Evolutionary conservation across 2,888 invertebrate species (phyloP).

Genomic region (Gari tellinella): DNA sequence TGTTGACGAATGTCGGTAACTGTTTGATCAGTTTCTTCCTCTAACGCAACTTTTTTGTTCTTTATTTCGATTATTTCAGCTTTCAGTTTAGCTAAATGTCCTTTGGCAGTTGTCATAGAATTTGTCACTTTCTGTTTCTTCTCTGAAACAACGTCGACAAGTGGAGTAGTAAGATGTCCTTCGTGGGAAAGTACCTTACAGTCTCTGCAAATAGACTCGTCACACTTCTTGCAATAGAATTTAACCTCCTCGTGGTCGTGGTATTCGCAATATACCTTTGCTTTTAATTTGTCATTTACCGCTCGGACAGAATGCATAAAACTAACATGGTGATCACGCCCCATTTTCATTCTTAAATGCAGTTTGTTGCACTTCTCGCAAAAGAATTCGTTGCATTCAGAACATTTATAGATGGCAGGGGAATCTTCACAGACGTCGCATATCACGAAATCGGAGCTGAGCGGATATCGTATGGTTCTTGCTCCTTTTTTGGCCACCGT

Average conservation of each 20-base stretch:
- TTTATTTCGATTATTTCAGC: slow-evolving; percentile 52
- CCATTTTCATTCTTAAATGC: slow-evolving; percentile 57
- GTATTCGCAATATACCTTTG: slow-evolving; percentile 45
- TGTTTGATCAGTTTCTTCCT: slow-evolving; percentile 49
- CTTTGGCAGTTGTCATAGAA: slow-evolving; percentile 52
- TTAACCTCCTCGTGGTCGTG: slow-evolving; percentile 57
- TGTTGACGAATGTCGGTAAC: slow-evolving; percentile 45
- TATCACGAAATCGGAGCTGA: slow-evolving; percentile 42
- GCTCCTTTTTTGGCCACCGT: slow-evolving; percentile 1
- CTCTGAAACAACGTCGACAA: slow-evolving; percentile 45
- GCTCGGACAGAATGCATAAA: slow-evolving; percentile 37
- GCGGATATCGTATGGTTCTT: slow-evolving; percentile 30
- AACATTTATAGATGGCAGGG: slow-evolving; percentile 59
- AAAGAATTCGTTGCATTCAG: slow-evolving; percentile 58
- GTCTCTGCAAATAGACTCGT: slow-evolving; percentile 53
- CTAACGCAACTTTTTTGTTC: slow-evolving; percentile 34
- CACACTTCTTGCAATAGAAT: slow-evolving; percentile 55
- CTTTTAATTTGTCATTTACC: slow-evolving; percentile 43
- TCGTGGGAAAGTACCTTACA: slow-evolving; percentile 56
- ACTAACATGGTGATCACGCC: slow-evolving; percentile 45
- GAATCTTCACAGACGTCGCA: slow-evolving; percentile 57
- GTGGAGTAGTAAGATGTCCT: slow-evolving; percentile 49
- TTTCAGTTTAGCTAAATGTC: slow-evolving; percentile 50
- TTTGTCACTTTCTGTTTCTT: slow-evolving; percentile 37
- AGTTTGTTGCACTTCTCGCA: slow-evolving; percentile 56